Conservation (phyloP, 2,113 vertebrate species). For the Nesogale talazaci region DNA sequence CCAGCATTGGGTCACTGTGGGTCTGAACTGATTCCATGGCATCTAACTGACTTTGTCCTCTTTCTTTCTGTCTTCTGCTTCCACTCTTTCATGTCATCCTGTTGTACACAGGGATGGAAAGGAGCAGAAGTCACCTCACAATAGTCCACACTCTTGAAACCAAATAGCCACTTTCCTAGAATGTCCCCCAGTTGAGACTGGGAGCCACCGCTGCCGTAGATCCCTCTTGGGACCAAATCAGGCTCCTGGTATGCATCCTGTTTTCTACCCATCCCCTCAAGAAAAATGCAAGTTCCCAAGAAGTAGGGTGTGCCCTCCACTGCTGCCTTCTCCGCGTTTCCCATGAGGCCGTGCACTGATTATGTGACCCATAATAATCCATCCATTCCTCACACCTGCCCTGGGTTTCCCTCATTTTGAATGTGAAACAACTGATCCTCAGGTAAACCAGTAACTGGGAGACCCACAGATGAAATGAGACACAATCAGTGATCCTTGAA, state of each 20-base stretch:
- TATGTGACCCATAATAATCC: not conserved
- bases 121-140: no score
- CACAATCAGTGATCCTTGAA: not conserved
- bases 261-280: fast-evolving
- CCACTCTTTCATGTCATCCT: no score
- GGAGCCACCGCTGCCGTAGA: no score
- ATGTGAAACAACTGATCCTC: not conserved
- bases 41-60: no score
- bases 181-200: not conserved
- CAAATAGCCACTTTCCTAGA: not conserved
- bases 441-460: not conserved
- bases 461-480: not conserved
- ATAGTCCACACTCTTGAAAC: not conserved
- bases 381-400: not conserved
- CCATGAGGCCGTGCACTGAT: not conserved
- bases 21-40: no score
- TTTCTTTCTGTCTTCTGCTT: not conserved
- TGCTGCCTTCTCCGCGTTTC: not conserved
- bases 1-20: no score
- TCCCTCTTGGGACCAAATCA: not conserved
- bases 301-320: no score
- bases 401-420: not conserved
- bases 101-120: no score
- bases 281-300: no score
- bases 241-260: fast-evolving